These are phyloP conservation scores for Chymomyza procnemis DNA, from an alignment of 2,888 invertebrate species.

Conservation along the genomic window DNA sequence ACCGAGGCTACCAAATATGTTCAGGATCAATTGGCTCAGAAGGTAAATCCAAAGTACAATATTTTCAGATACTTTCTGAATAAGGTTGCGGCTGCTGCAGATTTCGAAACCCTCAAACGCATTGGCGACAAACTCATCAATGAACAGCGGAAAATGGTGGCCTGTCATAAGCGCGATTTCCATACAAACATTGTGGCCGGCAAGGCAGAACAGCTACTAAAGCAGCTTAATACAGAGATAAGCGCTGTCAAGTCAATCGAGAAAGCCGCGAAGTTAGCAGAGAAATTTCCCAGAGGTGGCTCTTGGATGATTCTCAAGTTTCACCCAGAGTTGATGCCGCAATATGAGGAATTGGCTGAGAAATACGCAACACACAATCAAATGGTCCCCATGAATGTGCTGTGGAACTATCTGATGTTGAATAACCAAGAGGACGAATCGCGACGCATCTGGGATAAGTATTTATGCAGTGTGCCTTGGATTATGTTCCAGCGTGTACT, in stretches of 20 bases:
- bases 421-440: constrained; percentile 82
- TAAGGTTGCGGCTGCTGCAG: constrained; percentile 80
- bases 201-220: constrained; percentile 80
- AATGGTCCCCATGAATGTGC: constrained; percentile 83
- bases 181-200: constrained; percentile 81
- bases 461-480: constrained; percentile 80
- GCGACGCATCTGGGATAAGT: constrained; percentile 82
- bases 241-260: constrained; percentile 79
- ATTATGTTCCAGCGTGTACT: constrained; percentile 82
- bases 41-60: constrained; percentile 80
- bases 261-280: constrained; percentile 79
- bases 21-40: constrained; percentile 80
- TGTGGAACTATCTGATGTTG: constrained; percentile 85
- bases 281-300: constrained; percentile 81
- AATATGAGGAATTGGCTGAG: constrained; percentile 82
- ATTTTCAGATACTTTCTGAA: constrained; percentile 84
- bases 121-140: constrained; percentile 79
- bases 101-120: constrained; percentile 79
- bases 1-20: constrained; percentile 81
- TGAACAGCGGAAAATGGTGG: constrained; percentile 80
- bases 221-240: constrained; percentile 80
- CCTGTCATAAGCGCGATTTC: constrained; percentile 82
- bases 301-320: constrained; percentile 80
- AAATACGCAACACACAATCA: constrained; percentile 82
- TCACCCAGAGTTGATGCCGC: constrained; percentile 80